Conservation (phyloP, 1,140 invertebrate species). For the Steinernema feltiae region DNA sequence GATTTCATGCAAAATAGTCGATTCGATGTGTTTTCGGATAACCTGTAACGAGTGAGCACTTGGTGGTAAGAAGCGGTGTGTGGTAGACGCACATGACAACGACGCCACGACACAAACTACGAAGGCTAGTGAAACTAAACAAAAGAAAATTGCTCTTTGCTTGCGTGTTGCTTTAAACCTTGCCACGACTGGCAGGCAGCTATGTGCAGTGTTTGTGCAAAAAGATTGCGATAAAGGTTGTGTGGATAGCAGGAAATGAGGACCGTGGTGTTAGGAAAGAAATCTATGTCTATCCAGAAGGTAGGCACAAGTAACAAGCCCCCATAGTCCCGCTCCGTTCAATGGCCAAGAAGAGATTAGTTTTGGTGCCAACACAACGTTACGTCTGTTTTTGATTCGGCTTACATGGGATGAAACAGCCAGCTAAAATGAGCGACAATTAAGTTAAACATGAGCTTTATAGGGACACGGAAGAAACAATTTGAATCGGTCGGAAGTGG, state of each 20-base stretch:
- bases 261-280: conserved; percentile 14
- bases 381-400: conserved; percentile 1
- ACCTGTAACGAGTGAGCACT: conserved; percentile 41
- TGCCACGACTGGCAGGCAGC: conserved; percentile 8
- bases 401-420: conserved; percentile 54
- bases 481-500: not conserved
- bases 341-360: not conserved
- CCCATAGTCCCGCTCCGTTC: not conserved
- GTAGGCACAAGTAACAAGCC: conserved; percentile 21
- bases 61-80: not conserved
- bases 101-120: conserved; percentile 19
- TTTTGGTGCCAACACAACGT: conserved; percentile 6
- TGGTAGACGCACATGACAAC: conserved; percentile 16
- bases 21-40: conserved; percentile 57
- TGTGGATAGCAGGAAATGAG: not conserved
- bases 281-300: conserved; percentile 19
- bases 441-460: not conserved
- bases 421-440: conserved; percentile 43
- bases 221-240: conserved; percentile 9
- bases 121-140: conserved; percentile 1
- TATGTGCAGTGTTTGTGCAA: conserved; percentile 18
- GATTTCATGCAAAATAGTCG: conserved; percentile 58
- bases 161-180: conserved; percentile 9
- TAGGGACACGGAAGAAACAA: not conserved
- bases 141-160: not conserved